Evolutionary conservation across 2,113 vertebrate species (phyloP).

Genomic region (Charadrius vociferus): DNA sequence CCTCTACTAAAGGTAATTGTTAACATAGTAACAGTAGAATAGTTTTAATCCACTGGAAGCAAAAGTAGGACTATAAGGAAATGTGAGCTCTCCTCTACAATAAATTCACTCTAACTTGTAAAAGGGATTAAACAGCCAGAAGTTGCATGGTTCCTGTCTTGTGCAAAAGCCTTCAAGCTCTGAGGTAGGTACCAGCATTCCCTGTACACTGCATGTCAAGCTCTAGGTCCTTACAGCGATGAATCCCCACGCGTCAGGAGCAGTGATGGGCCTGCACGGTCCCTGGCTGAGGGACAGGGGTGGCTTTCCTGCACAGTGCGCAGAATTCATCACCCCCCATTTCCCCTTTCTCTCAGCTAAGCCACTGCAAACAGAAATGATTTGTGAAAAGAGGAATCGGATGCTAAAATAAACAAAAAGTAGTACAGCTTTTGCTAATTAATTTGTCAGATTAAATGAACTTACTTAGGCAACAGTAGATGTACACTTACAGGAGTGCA

Average conservation of each 20-base stretch:
- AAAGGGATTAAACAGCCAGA: not conserved
- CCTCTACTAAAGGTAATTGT: not conserved
- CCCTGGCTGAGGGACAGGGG: not conserved
- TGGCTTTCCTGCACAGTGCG: not conserved
- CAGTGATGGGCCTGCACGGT: not conserved
- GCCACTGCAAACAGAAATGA: not conserved
- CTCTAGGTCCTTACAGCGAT: not conserved
- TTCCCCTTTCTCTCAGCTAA: not conserved
- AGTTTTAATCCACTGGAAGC: not conserved
- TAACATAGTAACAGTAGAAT: not conserved
- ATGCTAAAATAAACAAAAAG: not conserved
- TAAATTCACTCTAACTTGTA: not conserved
- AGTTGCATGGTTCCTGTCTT: not conserved
- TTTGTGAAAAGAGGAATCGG: not conserved
- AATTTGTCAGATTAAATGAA: not conserved
- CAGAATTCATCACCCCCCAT: not conserved
- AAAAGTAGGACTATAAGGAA: not conserved
- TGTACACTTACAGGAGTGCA: no score
- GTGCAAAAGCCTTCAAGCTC: not conserved
- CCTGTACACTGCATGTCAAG: not conserved
- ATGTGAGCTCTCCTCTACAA: not conserved
- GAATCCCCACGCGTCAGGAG: not conserved
- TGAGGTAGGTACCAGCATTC: accelerated
- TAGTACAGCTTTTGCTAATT: not conserved
- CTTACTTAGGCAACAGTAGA: not conserved